Evolutionary conservation across 2,888 invertebrate species (phyloP).

Genomic region (Meta bourneti): DNA sequence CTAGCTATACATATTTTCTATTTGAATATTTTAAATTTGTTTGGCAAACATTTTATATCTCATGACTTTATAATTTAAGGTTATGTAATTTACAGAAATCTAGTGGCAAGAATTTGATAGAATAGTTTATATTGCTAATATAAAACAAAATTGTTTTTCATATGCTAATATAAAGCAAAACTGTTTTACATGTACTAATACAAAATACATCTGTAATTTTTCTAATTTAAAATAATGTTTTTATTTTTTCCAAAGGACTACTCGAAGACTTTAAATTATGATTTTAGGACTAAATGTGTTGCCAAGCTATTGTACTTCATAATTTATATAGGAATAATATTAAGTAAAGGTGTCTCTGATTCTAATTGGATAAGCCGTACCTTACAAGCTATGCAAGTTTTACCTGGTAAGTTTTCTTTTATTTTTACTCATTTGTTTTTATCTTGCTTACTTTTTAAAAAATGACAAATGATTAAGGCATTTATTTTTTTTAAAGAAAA

Average conservation of each 20-base stretch:
- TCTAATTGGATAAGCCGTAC: conserved; percentile 14
- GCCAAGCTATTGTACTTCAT: conserved; percentile 17
- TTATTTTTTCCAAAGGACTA: background rate
- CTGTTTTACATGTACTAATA: background rate
- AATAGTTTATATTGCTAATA: too few relatives aligned
- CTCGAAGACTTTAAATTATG: background rate
- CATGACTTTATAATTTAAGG: too few relatives aligned
- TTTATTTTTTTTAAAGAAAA: too few relatives aligned
- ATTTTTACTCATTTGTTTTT: background rate
- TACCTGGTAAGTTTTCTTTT: conserved; percentile 29
- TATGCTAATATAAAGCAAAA: background rate
- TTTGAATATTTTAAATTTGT: too few relatives aligned
- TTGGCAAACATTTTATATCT: too few relatives aligned
- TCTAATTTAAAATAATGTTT: background rate
- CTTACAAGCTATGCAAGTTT: conserved; percentile 1
- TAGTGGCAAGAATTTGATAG: too few relatives aligned
- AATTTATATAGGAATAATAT: conserved; percentile 39
- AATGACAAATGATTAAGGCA: too few relatives aligned
- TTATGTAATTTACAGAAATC: too few relatives aligned
- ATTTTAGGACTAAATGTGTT: background rate
- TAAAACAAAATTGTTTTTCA: background rate
- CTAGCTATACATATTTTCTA: too few relatives aligned
- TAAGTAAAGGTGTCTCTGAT: conserved; percentile 9
- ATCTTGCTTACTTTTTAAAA: too few relatives aligned
- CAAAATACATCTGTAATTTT: background rate